phyloP scores from a whole-genome alignment of 2,888 invertebrate species.

The Lasioglossum marginatum region DNA sequence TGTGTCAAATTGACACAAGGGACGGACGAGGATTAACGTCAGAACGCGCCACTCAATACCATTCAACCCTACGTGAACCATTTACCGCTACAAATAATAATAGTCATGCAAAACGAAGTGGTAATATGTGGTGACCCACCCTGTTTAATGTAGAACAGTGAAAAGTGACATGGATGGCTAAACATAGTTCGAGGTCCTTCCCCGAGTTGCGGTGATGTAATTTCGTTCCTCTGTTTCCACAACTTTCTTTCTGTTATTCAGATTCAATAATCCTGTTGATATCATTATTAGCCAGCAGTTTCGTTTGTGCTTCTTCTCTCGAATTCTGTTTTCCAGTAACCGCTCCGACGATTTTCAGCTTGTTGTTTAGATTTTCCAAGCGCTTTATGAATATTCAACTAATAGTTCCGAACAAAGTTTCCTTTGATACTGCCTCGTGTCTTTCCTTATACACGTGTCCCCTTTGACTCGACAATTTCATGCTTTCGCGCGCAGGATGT shows the following conservation, averaged over 20 bases:
- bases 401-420: neutral
- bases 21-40: too few relatives aligned
- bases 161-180: neutral
- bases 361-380: neutral
- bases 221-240: neutral
- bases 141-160: neutral
- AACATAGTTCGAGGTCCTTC: neutral
- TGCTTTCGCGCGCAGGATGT: neutral
- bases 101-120: too few relatives aligned
- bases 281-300: neutral
- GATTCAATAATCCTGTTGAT: neutral
- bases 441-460: neutral
- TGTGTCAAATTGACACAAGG: too few relatives aligned
- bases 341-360: neutral
- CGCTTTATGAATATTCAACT: slow-evolving; percentile 3
- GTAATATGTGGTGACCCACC: too few relatives aligned
- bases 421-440: neutral
- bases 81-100: too few relatives aligned
- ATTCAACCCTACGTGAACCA: too few relatives aligned
- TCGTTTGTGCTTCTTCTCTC: neutral
- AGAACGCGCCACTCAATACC: too few relatives aligned
- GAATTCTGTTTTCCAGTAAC: neutral
- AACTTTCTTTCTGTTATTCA: neutral
- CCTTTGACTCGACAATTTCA: neutral
- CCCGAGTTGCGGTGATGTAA: neutral